phyloP scores from a whole-genome alignment of 2,113 vertebrate genomes.

The Hucho hucho region DNA sequence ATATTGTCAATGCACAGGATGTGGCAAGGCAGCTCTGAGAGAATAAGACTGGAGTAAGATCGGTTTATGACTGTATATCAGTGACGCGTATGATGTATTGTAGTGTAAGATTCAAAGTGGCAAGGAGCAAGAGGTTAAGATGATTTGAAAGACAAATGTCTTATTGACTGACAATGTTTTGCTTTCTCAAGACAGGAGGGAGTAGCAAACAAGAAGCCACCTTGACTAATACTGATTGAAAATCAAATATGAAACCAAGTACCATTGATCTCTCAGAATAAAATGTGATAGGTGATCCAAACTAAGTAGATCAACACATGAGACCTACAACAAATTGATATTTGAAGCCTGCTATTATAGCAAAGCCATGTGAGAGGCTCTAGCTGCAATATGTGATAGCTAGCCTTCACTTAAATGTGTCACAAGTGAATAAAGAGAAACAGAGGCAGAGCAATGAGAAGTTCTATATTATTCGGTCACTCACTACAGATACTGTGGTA shows the following conservation, averaged over 20 bases:
- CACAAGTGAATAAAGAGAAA: not conserved
- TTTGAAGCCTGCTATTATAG: constrained; percentile 28
- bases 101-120: constrained; percentile 13
- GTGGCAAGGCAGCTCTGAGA: constrained; percentile 50
- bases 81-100: constrained; percentile 5
- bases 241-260: constrained; percentile 9
- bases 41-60: constrained; percentile 20
- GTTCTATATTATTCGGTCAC: constrained; percentile 16
- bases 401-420: not conserved
- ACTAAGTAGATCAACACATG: constrained; percentile 5
- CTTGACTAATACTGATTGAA: constrained; percentile 39
- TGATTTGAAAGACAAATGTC: constrained; percentile 14
- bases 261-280: constrained; percentile 6
- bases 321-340: constrained; percentile 22
- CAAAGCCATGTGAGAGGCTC: constrained; percentile 3
- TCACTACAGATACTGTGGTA: constrained; percentile 4
- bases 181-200: not conserved
- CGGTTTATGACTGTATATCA: constrained; percentile 2
- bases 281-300: not conserved
- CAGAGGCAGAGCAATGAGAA: not conserved
- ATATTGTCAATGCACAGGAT: constrained; percentile 31
- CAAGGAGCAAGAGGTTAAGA: constrained; percentile 22
- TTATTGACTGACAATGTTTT: not conserved
- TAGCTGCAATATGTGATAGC: constrained; percentile 1
- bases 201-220: constrained; percentile 1